These are phyloP conservation scores for Lindbergichthys nudifrons DNA, from an alignment of 2,797 vertebrate species.

Conservation along the genomic window DNA sequence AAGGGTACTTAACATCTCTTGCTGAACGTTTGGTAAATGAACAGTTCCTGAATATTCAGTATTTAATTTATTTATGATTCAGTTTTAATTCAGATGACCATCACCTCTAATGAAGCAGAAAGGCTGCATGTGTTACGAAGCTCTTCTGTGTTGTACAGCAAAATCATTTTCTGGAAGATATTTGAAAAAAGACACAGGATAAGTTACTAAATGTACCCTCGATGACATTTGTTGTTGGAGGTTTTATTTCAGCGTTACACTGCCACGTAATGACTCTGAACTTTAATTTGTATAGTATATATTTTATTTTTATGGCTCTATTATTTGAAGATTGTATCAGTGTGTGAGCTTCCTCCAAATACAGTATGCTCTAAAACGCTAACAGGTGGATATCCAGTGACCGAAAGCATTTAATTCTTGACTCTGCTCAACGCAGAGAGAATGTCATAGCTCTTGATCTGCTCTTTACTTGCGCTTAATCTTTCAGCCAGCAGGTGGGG, in stretches of 20 bases:
- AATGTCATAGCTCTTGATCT: slow-evolving; percentile 6
- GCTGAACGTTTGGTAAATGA: slow-evolving; percentile 9
- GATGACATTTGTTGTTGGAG: slow-evolving; percentile 13
- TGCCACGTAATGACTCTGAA: slow-evolving; percentile 71
- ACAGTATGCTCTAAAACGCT: neutral
- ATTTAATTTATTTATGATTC: slow-evolving; percentile 77
- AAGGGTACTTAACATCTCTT: slow-evolving; percentile 5
- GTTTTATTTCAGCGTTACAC: slow-evolving; percentile 71
- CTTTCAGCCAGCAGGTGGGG: slow-evolving; percentile 70
- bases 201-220: slow-evolving; percentile 28
- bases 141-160: slow-evolving; percentile 7
- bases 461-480: slow-evolving; percentile 57
- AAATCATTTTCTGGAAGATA: neutral
- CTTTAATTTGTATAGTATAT: slow-evolving; percentile 40
- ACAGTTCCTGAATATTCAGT: slow-evolving; percentile 48
- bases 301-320: slow-evolving; percentile 47
- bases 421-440: slow-evolving; percentile 1
- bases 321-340: slow-evolving; percentile 41
- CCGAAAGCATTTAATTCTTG: slow-evolving; percentile 22
- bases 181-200: neutral
- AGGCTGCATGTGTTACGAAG: slow-evolving; percentile 42
- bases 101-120: slow-evolving; percentile 23
- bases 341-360: slow-evolving; percentile 1
- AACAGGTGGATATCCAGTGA: slow-evolving; percentile 13
- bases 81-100: slow-evolving; percentile 41